A percentile compares a stretch with the other conserved stretches of the same genome.
Conservation (phyloP, 2,113 vertebrate species). For the Thamnophis sirtalis region DNA sequence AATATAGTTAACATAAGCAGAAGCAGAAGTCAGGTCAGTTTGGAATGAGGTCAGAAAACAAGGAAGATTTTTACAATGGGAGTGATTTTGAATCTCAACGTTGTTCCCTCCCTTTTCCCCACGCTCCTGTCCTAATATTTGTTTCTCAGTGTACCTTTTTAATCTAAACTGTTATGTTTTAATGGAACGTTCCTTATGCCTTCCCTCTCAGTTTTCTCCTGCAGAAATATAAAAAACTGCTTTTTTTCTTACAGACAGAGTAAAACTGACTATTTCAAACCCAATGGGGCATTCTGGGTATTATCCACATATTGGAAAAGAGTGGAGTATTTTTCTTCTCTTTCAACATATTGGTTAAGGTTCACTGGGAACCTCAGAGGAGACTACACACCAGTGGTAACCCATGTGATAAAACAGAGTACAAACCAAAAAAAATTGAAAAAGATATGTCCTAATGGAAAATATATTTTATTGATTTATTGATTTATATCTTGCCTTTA, state of each 20-base stretch:
- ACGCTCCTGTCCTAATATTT: background rate
- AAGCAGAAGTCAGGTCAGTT: slow-evolving; percentile 27
- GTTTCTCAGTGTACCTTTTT: slow-evolving; percentile 6
- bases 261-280: slow-evolving; percentile 7
- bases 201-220: background rate
- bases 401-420: background rate
- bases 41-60: slow-evolving; percentile 44
- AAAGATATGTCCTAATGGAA: background rate
- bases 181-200: background rate
- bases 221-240: background rate
- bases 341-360: background rate
- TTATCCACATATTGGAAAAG: slow-evolving; percentile 8
- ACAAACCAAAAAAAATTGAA: background rate
- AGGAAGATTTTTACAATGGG: slow-evolving; percentile 37
- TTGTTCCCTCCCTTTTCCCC: background rate
- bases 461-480: background rate
- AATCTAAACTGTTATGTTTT: background rate
- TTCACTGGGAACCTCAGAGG: background rate
- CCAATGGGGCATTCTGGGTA: background rate
- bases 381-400: background rate
- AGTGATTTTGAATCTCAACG: background rate
- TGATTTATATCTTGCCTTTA: background rate
- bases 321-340: background rate
- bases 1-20: slow-evolving; percentile 54
- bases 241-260: slow-evolving; percentile 1